A percentile compares a stretch with the other conserved stretches of the same genome.
These are phyloP conservation scores for Petrosia ficiformis DNA, from an alignment of 37 sponge, comb jelly and placozoan species.

Conservation along the genomic window DNA sequence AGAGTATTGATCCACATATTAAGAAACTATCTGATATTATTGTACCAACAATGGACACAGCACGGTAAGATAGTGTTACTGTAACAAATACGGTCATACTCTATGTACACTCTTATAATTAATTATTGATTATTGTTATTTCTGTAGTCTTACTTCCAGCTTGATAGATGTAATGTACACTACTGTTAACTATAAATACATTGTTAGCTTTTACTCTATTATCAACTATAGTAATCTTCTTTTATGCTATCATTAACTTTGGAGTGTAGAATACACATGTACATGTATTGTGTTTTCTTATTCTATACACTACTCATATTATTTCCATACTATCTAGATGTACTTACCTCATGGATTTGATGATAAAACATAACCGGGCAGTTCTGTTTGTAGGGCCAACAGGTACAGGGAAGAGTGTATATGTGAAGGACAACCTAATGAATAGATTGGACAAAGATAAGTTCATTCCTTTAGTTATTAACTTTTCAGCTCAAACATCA, in stretches of 20 bases:
- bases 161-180: no score
- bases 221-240: no score
- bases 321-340: conserved; percentile 37
- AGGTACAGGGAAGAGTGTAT: conserved; percentile 97
- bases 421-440: conserved; percentile 97
- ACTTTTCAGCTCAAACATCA: conserved; percentile 98
- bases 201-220: no score
- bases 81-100: not conserved
- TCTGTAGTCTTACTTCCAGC: no score
- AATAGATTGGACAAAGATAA: conserved; percentile 74
- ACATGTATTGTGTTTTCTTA: not conserved
- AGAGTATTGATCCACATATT: conserved; percentile 41
- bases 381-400: conserved; percentile 95
- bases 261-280: not conserved
- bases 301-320: not conserved
- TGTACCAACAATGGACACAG: conserved; percentile 95
- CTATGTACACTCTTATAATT: no score
- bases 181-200: no score
- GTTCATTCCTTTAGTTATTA: conserved; percentile 87
- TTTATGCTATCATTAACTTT: no score
- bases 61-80: conserved; percentile 25
- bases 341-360: conserved; percentile 92
- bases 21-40: conserved; percentile 91
- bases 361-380: conserved; percentile 68
- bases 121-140: not conserved